Evolutionary conservation across 1,140 invertebrate species (phyloP).

Genomic region (Listronotus oregonensis): DNA sequence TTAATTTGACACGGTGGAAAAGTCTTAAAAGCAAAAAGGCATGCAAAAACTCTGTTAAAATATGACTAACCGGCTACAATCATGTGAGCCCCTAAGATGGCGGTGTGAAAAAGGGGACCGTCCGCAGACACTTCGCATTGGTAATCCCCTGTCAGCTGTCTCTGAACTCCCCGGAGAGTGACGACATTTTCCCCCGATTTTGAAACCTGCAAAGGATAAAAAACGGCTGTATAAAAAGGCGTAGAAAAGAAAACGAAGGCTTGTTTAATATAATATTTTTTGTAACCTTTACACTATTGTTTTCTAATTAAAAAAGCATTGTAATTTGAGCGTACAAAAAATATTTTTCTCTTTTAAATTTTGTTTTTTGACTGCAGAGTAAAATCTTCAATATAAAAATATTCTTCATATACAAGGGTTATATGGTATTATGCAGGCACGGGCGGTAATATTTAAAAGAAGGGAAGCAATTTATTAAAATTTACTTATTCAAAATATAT

Average conservation of each 20-base stretch:
- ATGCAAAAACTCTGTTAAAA: slow-evolving; percentile 20
- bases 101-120: slow-evolving; percentile 62
- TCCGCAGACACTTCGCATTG: slow-evolving; percentile 69
- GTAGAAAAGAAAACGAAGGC: background rate
- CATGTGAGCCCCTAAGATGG: slow-evolving; percentile 59
- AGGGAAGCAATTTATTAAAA: no score
- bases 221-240: background rate
- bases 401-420: no score
- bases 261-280: no score
- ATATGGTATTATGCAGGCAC: no score
- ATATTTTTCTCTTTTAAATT: no score
- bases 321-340: no score
- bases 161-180: slow-evolving; percentile 66
- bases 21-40: slow-evolving; percentile 1
- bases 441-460: no score
- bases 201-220: slow-evolving; percentile 7
- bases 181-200: slow-evolving; percentile 59
- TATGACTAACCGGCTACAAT: slow-evolving; percentile 61
- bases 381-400: no score
- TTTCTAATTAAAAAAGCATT: no score
- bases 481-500: no score
- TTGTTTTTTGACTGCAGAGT: no score
- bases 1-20: background rate
- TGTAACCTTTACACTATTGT: no score
- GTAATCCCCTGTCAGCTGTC: slow-evolving; percentile 61